A percentile compares a stretch with the other conserved stretches of the same genome.
phyloP scores from a whole-genome alignment of 2,797 vertebrate species.

The Artibeus jamaicensis region DNA sequence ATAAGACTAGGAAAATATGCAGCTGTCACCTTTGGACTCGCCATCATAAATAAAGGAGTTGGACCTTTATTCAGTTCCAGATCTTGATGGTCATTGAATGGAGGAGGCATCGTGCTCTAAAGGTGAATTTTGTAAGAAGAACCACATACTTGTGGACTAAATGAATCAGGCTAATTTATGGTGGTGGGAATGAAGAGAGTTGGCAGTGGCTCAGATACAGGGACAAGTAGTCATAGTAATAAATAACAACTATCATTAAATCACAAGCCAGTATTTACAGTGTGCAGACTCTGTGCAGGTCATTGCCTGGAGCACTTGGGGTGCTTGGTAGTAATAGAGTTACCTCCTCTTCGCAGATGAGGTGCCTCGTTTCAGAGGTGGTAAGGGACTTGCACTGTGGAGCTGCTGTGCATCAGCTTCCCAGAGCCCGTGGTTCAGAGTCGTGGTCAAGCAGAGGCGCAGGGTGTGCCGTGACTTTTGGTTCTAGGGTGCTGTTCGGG shows the following conservation, averaged over 20 bases:
- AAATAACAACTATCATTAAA: not conserved
- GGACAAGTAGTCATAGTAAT: not conserved
- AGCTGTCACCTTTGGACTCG: not conserved
- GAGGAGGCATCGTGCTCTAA: not conserved
- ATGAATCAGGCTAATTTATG: not conserved
- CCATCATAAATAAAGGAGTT: not conserved
- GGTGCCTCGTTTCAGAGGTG: not conserved
- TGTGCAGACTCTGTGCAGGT: not conserved
- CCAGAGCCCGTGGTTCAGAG: not conserved
- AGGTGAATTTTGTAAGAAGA: not conserved
- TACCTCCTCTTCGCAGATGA: not conserved
- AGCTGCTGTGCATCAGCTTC: not conserved
- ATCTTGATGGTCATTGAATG: not conserved
- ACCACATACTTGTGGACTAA: not conserved
- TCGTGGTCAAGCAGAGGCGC: not conserved
- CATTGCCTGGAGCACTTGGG: accelerated
- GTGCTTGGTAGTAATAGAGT: not conserved
- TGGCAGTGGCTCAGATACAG: not conserved
- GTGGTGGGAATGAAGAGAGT: not conserved
- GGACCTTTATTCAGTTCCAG: not conserved
- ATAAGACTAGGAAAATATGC: not conserved
- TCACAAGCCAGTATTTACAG: not conserved
- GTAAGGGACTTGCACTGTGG: not conserved
- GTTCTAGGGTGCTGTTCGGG: not conserved
- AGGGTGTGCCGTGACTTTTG: not conserved